Evolutionary conservation across 2,797 vertebrate genomes (phyloP).

Genomic region (Coendou prehensilis): DNA sequence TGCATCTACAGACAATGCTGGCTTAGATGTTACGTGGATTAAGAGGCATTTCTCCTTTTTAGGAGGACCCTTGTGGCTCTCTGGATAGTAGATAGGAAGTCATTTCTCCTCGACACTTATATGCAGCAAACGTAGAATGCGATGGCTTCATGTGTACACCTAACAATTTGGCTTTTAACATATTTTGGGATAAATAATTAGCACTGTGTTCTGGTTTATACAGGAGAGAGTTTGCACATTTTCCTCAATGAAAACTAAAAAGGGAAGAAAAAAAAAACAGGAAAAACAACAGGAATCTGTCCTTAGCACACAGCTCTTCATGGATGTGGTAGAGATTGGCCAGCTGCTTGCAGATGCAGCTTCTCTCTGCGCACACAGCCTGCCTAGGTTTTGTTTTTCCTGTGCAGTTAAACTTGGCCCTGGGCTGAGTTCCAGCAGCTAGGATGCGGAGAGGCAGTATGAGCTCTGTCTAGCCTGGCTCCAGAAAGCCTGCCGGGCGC

Average conservation of each 20-base stretch:
- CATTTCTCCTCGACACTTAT: neutral
- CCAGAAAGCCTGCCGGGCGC: neutral
- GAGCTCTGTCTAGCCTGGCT: neutral
- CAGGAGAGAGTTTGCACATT: neutral
- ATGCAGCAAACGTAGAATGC: neutral
- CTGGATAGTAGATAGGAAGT: neutral
- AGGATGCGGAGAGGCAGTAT: too few species aligned
- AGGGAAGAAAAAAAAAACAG: neutral
- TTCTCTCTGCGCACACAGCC: neutral
- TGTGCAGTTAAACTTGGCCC: neutral
- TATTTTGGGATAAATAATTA: slow-evolving; percentile 2
- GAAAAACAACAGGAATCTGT: neutral
- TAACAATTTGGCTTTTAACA: neutral
- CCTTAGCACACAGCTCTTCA: neutral
- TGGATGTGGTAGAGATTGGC: too few species aligned
- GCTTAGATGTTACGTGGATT: neutral
- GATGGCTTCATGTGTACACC: neutral
- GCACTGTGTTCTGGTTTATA: neutral
- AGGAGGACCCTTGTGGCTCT: neutral
- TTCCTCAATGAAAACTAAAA: neutral
- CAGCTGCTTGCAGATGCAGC: too few species aligned
- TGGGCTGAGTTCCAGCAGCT: neutral
- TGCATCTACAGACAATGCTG: neutral
- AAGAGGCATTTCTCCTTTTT: neutral
- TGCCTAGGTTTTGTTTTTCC: neutral